Evolutionary conservation across 2,888 invertebrate species (phyloP).

Genomic region (Campoplex nolae): DNA sequence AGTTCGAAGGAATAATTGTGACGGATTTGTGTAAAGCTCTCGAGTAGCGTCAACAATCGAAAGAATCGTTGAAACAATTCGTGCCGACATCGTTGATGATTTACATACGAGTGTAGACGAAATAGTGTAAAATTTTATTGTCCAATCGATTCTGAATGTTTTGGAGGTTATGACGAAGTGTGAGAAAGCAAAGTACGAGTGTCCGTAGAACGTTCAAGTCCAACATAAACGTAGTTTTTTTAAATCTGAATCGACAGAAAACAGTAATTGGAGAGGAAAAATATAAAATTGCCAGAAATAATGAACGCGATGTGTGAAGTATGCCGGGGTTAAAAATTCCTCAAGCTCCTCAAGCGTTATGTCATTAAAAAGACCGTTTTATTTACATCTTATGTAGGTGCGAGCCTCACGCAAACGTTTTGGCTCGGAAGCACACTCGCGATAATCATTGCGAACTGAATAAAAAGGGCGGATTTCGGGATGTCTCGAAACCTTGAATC

Average conservation of each 20-base stretch:
- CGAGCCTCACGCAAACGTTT: conserved; percentile 18
- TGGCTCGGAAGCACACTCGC: background rate
- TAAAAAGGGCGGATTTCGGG: conserved; percentile 4
- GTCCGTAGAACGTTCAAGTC: background rate
- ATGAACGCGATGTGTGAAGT: background rate
- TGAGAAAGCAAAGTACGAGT: background rate
- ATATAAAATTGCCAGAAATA: background rate
- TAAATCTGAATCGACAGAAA: background rate
- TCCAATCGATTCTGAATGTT: background rate
- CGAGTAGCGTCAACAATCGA: background rate
- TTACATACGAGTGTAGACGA: background rate
- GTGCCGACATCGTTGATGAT: background rate
- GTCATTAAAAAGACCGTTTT: conserved; percentile 27
- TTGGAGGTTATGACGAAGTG: background rate
- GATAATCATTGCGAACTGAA: background rate
- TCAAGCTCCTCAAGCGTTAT: conserved; percentile 18
- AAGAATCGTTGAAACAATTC: conserved; percentile 2
- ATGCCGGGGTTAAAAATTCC: background rate
- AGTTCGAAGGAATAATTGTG: background rate
- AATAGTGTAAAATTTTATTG: background rate
- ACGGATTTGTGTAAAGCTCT: background rate
- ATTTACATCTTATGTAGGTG: conserved; percentile 6
- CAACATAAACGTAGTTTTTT: background rate
- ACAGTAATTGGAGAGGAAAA: background rate
- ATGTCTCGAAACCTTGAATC: background rate